Percentiles rank a stretch among this genome's conserved stretches.
phyloP scores from a whole-genome alignment of 2,113 vertebrate genomes.

The Serilophus lunatus region DNA sequence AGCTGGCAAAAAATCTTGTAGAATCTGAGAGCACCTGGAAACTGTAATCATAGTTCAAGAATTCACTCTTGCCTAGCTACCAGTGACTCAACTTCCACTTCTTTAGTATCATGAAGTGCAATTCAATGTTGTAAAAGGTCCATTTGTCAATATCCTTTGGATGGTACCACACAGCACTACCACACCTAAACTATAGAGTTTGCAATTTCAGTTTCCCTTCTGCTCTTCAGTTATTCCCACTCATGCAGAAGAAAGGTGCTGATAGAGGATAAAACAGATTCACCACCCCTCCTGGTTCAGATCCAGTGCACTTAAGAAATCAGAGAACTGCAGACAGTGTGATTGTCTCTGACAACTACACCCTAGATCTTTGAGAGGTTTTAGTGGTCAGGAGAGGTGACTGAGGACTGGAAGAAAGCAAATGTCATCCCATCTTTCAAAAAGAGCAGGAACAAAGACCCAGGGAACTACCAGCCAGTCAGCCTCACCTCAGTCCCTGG shows the following conservation, averaged over 20 bases:
- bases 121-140: not conserved
- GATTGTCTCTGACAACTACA: not conserved
- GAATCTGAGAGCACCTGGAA: not conserved
- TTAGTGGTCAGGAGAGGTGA: not conserved
- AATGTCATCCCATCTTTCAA: not conserved
- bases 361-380: not conserved
- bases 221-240: not conserved
- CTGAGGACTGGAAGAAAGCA: not conserved
- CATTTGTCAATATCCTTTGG: not conserved
- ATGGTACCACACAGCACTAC: not conserved
- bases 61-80: not conserved
- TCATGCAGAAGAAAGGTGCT: not conserved
- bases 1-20: not conserved
- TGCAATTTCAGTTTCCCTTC: not conserved
- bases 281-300: not conserved
- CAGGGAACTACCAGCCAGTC: not conserved
- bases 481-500: not conserved
- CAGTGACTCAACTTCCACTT: not conserved
- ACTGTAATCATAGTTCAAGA: not conserved
- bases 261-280: not conserved
- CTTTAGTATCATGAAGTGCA: not conserved
- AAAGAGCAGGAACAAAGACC: not conserved
- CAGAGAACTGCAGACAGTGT: not conserved
- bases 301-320: not conserved
- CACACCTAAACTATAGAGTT: rapidly evolving